Conservation (phyloP, 2,888 invertebrate genomes). For the Philaethria dido region DNA sequence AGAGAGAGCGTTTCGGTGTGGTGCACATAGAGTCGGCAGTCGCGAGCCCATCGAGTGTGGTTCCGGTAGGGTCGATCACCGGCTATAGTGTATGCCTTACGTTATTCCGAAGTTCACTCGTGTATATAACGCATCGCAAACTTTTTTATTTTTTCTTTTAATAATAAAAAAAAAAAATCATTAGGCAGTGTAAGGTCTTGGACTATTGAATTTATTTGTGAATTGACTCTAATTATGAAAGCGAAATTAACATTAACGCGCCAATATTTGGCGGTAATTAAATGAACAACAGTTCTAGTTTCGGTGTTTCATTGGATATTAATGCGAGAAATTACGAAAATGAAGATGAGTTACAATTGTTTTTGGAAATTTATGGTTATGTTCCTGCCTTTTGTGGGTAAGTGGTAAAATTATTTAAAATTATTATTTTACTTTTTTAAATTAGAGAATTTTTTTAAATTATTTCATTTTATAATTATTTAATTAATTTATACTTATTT, state of each 20-base stretch:
- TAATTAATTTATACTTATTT: too few species aligned
- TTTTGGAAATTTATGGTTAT: constrained; percentile 63
- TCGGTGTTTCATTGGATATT: constrained; percentile 45
- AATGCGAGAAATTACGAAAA: constrained; percentile 52
- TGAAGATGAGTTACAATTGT: constrained; percentile 64
- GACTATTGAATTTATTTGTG: constrained; percentile 35
- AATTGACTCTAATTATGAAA: constrained; percentile 49
- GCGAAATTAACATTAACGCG: constrained; percentile 46
- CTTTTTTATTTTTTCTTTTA: not conserved
- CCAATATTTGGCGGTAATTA: constrained; percentile 52
- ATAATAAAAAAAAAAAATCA: constrained; percentile 1
- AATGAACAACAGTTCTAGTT: constrained; percentile 46
- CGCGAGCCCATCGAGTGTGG: constrained; percentile 80
- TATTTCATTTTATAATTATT: too few species aligned
- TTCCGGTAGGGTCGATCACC: constrained; percentile 84
- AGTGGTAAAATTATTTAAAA: constrained; percentile 49
- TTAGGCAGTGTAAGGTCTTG: constrained; percentile 20
- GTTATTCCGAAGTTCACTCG: constrained; percentile 55
- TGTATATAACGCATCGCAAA: constrained; percentile 50
- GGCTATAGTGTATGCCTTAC: constrained; percentile 64
- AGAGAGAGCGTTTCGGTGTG: constrained; percentile 75
- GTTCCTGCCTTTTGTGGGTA: constrained; percentile 62
- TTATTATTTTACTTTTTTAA: not conserved
- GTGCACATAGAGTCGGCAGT: constrained; percentile 79
- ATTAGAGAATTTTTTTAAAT: too few species aligned